Evolutionary conservation across 2,797 vertebrate species (phyloP), one percentile per base, ranked within the genome.

Genomic region (Psittacula derbiana): DNA sequence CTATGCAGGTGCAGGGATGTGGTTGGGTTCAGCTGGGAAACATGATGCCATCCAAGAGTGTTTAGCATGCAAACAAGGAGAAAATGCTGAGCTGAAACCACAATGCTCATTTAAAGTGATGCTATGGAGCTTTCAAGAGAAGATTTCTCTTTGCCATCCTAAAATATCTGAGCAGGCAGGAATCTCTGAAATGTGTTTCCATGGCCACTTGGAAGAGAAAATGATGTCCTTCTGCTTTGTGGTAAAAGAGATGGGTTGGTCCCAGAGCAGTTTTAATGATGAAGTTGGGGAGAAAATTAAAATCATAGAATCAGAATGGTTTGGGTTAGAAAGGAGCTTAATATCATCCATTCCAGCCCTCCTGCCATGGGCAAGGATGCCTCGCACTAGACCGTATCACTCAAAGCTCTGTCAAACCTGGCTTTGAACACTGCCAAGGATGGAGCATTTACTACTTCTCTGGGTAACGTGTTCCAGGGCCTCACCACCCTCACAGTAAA

Each of bases 1-100:
- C 95, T 75, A 95, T 95, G 92, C 95, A 96, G 96, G 95, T 96
- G 96, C 96, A 96, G 93, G 94, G 96, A 93, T 92, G 95, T 67
- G 95, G 93, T 90, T 94, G 93, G 83, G 82, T 94, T 95, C 94
- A 96, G 94, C 92, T 96, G 95, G 96, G 94, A 96, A 96, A 95
- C 61, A 47, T 6, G 67, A 84, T 95, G 95, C 93, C 86, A 86
- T 93, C 80, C 91, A 96, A 95, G 83, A 87, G 91, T 61, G 86
- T 96, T 95, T 95, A 90, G 93, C 91, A 96, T 97, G 96, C 96
- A 96, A 97, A 96, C 83, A 67, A 85, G 83, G 40, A 89, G 73
- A 96, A 96, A 94, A 86, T 36, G 86, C 90, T 92, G 94, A 94
- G 80, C 10, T 44, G 71, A 95, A 97, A 95, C 96, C 92, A 23